Evolutionary conservation across 2,888 invertebrate genomes (phyloP).

Genomic region (Pammene fasciana): DNA sequence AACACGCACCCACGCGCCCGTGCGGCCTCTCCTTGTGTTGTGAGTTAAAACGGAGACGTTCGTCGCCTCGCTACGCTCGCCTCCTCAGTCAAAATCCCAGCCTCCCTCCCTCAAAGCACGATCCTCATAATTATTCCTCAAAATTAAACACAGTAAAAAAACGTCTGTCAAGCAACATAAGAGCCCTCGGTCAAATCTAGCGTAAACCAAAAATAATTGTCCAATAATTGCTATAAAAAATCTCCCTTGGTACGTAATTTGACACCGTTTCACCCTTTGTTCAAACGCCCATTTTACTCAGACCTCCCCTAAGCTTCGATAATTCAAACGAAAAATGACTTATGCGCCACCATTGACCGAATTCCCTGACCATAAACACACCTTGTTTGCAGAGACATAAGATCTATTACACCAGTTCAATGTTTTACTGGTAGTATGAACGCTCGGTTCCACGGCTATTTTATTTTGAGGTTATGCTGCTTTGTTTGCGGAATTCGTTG

Average conservation of each 20-base stretch:
- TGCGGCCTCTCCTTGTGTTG: too few relatives aligned
- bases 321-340: background rate
- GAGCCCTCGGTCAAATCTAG: slow-evolving; percentile 33
- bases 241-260: slow-evolving; percentile 25
- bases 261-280: slow-evolving; percentile 39
- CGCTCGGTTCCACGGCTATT: background rate
- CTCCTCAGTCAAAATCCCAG: too few relatives aligned
- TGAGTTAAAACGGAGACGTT: too few relatives aligned
- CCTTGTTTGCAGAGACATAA: too few relatives aligned
- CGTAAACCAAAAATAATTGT: slow-evolving; percentile 42
- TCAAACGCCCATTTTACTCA: background rate
- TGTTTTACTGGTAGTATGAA: too few relatives aligned
- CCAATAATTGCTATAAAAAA: slow-evolving; percentile 39
- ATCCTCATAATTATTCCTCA: slow-evolving; percentile 10
- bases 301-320: slow-evolving; percentile 11
- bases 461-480: background rate
- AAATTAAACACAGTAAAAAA: slow-evolving; percentile 28
- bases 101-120: background rate
- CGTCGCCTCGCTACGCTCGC: too few relatives aligned
- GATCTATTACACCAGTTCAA: too few relatives aligned
- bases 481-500: background rate
- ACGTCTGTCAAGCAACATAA: slow-evolving; percentile 18
- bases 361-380: too few relatives aligned
- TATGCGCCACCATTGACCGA: background rate
- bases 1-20: too few relatives aligned